Conservation (phyloP, 1,140 invertebrate species). For the Cryptotermes secundus region DNA sequence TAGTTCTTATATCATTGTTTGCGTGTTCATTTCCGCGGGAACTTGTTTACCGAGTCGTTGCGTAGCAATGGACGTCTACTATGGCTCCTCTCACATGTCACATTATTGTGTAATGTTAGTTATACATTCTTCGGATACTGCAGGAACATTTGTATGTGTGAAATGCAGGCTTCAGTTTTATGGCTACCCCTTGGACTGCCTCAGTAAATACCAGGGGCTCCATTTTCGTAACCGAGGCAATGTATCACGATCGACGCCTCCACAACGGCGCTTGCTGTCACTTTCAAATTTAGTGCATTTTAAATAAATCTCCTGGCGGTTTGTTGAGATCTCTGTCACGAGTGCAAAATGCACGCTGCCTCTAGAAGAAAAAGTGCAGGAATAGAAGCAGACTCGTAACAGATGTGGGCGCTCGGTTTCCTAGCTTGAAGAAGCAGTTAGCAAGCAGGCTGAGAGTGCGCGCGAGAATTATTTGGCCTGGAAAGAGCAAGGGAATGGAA, state of each 20-base stretch:
- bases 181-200: too few species aligned
- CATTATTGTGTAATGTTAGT: too few species aligned
- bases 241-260: neutral
- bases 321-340: neutral
- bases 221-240: neutral
- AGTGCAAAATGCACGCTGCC: neutral
- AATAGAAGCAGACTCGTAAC: neutral
- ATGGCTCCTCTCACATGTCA: too few species aligned
- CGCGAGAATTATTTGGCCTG: neutral
- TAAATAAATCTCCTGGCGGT: neutral
- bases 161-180: too few species aligned
- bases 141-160: too few species aligned
- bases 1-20: too few species aligned
- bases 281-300: neutral
- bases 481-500: constrained; percentile 2
- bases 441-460: neutral
- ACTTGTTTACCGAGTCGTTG: too few species aligned
- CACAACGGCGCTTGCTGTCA: neutral
- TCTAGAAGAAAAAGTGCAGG: neutral
- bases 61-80: too few species aligned
- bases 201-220: too few species aligned
- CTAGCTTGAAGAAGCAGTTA: neutral
- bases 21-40: too few species aligned
- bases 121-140: too few species aligned
- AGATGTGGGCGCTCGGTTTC: neutral